Evolutionary conservation across 2,797 vertebrate species (phyloP).

Genomic region (Distichodus sexfasciatus): DNA sequence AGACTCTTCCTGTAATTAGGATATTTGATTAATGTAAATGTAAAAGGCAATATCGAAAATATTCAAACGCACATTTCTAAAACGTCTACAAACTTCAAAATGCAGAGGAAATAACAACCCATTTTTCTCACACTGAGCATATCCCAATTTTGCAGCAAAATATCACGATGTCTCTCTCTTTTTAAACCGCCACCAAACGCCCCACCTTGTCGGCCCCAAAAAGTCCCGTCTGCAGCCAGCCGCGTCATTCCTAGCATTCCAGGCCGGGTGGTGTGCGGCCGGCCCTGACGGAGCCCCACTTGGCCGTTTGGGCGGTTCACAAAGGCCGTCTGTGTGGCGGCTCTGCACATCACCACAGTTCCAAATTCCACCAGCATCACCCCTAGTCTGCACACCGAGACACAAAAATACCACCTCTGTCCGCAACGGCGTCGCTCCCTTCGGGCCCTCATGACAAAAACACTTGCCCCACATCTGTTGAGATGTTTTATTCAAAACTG

Average conservation of each 20-base stretch:
- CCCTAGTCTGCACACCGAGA: neutral
- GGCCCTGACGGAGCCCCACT: slow-evolving; percentile 52
- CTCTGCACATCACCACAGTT: slow-evolving; percentile 28
- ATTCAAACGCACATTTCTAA: neutral
- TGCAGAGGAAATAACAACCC: slow-evolving; percentile 33
- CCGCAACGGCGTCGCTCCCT: too few species aligned
- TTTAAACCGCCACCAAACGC: neutral
- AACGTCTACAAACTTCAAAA: neutral
- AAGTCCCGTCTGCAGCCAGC: slow-evolving; percentile 31
- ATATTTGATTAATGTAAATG: neutral
- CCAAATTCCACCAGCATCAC: slow-evolving; percentile 41
- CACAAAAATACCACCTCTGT: neutral
- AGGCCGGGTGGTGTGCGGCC: slow-evolving; percentile 65
- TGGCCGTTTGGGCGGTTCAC: slow-evolving; percentile 44
- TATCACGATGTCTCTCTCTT: neutral
- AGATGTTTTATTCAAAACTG: too few species aligned
- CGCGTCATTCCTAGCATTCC: slow-evolving; percentile 77
- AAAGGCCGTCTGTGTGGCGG: slow-evolving; percentile 58
- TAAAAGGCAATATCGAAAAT: neutral
- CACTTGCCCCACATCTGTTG: too few species aligned
- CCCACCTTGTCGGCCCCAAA: neutral
- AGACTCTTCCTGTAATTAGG: too few species aligned
- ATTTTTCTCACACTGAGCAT: neutral
- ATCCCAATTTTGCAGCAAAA: neutral
- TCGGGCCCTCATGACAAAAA: too few species aligned